phyloP scores from a whole-genome alignment of 2,888 invertebrate genomes.

The Cacoxenus indagator region DNA sequence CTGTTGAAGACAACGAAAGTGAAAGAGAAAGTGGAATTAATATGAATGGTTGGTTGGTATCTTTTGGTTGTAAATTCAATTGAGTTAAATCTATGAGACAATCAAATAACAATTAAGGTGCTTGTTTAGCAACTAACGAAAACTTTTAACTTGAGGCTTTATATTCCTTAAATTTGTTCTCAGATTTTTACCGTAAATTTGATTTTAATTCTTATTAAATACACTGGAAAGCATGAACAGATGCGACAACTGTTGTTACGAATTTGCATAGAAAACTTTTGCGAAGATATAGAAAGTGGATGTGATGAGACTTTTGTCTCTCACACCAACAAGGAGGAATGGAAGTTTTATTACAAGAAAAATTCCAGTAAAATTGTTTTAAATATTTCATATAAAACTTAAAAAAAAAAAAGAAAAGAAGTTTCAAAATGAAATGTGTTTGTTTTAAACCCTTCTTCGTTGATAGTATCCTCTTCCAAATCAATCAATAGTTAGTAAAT shows the following conservation, averaged over 20 bases:
- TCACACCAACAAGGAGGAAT: no score
- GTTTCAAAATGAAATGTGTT: not conserved
- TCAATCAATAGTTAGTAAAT: not conserved
- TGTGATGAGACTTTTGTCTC: no score
- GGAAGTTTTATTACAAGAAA: no score
- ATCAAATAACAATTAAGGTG: constrained; percentile 14
- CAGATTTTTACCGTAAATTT: not conserved
- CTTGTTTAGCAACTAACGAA: not conserved
- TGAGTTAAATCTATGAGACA: not conserved
- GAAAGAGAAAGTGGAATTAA: no score
- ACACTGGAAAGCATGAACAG: no score
- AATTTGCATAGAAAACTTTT: no score
- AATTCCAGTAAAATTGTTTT: no score
- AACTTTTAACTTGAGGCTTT: not conserved
- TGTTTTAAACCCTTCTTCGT: not conserved
- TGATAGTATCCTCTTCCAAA: no score
- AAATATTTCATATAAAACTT: no score
- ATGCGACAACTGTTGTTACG: no score
- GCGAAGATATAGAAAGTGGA: no score
- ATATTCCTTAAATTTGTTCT: not conserved
- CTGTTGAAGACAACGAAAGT: constrained; percentile 44
- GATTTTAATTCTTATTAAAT: not conserved
- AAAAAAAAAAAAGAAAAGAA: not conserved
- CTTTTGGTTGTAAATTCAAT: not conserved
- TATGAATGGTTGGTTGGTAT: not conserved